Evolutionary conservation across 2,888 invertebrate genomes (phyloP).

Genomic region (Eupithecia tripunctaria): DNA sequence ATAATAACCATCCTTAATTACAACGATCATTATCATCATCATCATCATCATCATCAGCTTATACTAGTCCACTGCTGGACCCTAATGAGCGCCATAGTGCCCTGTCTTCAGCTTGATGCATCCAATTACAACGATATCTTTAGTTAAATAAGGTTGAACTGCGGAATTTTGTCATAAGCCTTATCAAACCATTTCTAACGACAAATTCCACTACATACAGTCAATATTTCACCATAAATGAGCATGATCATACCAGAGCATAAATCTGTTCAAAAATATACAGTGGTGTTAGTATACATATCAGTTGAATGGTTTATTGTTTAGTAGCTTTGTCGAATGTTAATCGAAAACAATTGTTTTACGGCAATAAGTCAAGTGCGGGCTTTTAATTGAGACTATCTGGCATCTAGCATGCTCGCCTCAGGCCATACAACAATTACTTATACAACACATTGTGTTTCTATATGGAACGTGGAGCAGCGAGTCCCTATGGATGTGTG

Average conservation of each 20-base stretch:
- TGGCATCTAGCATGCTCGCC: slow-evolving; percentile 62
- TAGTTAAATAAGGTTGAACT: background rate
- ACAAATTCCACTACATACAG: background rate
- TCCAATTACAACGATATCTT: background rate
- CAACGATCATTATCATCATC: too few species aligned
- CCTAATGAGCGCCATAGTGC: too few species aligned
- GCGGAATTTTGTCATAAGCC: background rate
- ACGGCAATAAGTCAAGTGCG: slow-evolving; percentile 72
- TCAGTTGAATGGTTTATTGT: slow-evolving; percentile 66
- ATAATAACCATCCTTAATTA: too few species aligned
- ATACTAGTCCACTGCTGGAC: too few species aligned
- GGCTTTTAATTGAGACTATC: slow-evolving; percentile 77
- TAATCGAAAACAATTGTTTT: slow-evolving; percentile 83
- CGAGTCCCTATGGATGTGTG: slow-evolving; percentile 17
- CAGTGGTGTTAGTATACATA: slow-evolving; percentile 46
- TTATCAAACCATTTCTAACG: background rate
- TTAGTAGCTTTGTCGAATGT: slow-evolving; percentile 74
- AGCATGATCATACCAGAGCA: background rate
- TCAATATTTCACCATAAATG: background rate
- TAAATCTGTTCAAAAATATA: slow-evolving; percentile 49
- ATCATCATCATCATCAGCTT: too few species aligned
- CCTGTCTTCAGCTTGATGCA: too few species aligned
- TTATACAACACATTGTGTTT: slow-evolving; percentile 37
- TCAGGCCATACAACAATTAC: slow-evolving; percentile 56
- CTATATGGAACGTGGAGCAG: slow-evolving; percentile 10